Evolutionary conservation across 2,888 invertebrate genomes (phyloP).

Genomic region (Pimpla rufipes): DNA sequence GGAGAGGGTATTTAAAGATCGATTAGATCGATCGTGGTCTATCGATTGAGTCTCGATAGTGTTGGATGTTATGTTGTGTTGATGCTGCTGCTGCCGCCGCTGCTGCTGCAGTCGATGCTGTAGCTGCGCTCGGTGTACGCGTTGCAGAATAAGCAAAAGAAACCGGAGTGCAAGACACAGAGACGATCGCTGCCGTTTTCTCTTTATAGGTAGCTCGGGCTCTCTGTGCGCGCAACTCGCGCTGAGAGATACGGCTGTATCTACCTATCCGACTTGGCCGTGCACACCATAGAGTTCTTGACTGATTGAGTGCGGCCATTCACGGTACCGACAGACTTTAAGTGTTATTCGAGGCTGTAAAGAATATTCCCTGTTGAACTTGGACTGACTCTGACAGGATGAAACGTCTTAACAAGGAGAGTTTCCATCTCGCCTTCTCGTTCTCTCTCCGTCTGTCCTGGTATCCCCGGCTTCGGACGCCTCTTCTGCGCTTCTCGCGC

Average conservation of each 20-base stretch:
- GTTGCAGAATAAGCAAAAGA: conserved; percentile 25
- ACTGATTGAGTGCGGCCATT: conserved; percentile 63
- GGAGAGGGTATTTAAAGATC: conserved; percentile 53
- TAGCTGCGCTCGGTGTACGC: background rate
- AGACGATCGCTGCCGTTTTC: conserved; percentile 10
- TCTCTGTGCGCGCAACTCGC: background rate
- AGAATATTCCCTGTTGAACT: conserved; percentile 58
- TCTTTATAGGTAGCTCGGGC: conserved; percentile 1
- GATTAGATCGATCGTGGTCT: conserved; percentile 61
- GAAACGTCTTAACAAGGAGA: conserved; percentile 67
- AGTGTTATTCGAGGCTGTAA: conserved; percentile 61
- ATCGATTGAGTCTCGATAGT: conserved; percentile 54
- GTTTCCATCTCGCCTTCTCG: background rate
- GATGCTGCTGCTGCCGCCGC: background rate
- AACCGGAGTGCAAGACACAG: background rate
- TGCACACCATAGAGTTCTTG: conserved; percentile 13
- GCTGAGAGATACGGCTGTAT: too few species aligned
- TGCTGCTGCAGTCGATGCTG: background rate
- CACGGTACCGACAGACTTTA: conserved; percentile 50
- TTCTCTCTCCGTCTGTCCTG: background rate
- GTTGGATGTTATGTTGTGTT: conserved; percentile 2
- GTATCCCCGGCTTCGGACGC: too few species aligned
- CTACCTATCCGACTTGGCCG: background rate
- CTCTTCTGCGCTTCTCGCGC: background rate
- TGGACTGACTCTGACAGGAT: conserved; percentile 57